Percentiles rank a stretch among this genome's conserved stretches.
These are phyloP conservation scores for Callithrix jacchus DNA, from an alignment of 2,113 vertebrate genomes.

Conservation along the genomic window DNA sequence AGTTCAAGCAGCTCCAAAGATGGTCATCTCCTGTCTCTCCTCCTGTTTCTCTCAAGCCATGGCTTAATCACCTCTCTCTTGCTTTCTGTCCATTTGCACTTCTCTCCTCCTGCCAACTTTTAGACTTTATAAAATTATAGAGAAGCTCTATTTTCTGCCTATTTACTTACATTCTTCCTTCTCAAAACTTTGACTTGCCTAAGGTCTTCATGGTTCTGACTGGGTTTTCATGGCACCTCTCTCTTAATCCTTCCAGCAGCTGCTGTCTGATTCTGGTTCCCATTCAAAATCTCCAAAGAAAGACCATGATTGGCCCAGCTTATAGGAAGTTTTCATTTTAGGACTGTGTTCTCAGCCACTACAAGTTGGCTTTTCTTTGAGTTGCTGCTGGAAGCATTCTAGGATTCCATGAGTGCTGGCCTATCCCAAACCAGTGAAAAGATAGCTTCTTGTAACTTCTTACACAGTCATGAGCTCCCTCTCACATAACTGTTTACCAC, in stretches of 20 bases:
- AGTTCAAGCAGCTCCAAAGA: neutral
- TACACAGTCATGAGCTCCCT: neutral
- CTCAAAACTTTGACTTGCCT: neutral
- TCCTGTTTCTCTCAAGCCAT: neutral
- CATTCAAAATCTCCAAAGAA: neutral
- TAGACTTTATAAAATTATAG: neutral
- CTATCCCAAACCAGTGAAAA: neutral
- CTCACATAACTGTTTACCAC: no score
- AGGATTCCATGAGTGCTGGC: neutral
- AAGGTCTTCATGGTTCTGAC: neutral
- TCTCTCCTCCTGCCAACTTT: neutral
- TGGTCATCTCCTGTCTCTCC: neutral
- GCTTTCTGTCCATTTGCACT: neutral
- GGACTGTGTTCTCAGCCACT: neutral
- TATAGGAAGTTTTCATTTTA: neutral
- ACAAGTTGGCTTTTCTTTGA: neutral
- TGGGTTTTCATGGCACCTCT: neutral
- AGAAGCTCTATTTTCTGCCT: neutral
- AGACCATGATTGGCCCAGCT: neutral
- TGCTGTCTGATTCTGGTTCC: neutral
- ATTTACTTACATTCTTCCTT: neutral
- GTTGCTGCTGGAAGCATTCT: neutral
- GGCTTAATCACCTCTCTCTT: neutral
- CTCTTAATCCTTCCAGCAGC: neutral
- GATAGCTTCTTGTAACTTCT: neutral